phyloP scores from a whole-genome alignment of 2,888 invertebrate genomes.

The Microctonus brassicae region DNA sequence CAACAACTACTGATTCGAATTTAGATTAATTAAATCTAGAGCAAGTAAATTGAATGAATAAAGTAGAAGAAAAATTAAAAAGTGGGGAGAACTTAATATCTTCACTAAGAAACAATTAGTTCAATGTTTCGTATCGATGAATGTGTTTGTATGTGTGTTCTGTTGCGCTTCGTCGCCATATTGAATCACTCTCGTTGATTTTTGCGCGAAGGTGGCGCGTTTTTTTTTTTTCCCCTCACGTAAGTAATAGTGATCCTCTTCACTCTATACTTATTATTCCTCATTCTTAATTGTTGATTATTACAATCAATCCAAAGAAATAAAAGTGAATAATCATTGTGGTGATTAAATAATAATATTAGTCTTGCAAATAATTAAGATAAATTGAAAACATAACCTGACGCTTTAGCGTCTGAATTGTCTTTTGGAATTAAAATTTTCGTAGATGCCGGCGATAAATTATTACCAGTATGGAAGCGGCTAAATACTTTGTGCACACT shows the following conservation, averaged over 20 bases:
- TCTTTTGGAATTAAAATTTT: no score
- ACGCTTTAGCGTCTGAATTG: no score
- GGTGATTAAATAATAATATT: no score
- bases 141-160: background rate
- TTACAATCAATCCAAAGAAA: background rate
- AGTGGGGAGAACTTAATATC: background rate
- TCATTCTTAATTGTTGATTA: no score
- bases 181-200: slow-evolving; percentile 75
- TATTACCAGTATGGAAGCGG: no score
- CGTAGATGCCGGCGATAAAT: no score
- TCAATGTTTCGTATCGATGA: background rate
- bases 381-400: no score
- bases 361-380: no score
- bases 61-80: background rate
- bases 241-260: slow-evolving; percentile 34
- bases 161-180: slow-evolving; percentile 70
- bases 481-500: slow-evolving; percentile 28
- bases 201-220: slow-evolving; percentile 69
- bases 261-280: background rate
- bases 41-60: background rate
- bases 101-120: background rate
- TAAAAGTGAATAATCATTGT: no score
- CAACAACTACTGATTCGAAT: no score
- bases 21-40: no score
- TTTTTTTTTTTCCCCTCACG: slow-evolving; percentile 53